phyloP scores from a whole-genome alignment of 2,113 vertebrate genomes.

The Caracal caracal region DNA sequence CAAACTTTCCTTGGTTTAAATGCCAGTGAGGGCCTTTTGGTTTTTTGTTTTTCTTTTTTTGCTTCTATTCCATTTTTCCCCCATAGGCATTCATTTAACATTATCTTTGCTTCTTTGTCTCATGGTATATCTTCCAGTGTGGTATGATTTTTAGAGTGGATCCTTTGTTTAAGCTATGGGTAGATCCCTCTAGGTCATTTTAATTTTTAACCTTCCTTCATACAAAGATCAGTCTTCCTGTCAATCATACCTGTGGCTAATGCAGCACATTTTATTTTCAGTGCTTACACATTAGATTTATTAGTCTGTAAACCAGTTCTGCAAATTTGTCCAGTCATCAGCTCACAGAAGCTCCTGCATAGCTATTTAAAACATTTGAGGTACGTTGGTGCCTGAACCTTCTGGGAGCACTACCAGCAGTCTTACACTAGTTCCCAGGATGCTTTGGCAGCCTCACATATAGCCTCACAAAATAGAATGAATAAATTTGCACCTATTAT shows the following conservation, averaged over 20 bases:
- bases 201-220: neutral
- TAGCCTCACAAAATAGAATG: constrained; percentile 50
- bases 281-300: neutral
- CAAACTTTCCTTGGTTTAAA: neutral
- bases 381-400: neutral
- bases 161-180: neutral
- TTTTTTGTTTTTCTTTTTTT: neutral
- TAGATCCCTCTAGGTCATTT: neutral
- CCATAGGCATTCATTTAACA: neutral
- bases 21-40: neutral
- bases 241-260: neutral
- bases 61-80: neutral
- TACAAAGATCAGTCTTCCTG: neutral
- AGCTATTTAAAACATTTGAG: neutral
- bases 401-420: constrained; percentile 10
- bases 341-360: neutral
- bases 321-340: neutral
- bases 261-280: neutral
- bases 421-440: neutral
- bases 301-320: neutral
- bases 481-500: constrained; percentile 60
- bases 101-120: neutral
- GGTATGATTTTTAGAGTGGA: neutral
- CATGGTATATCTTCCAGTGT: neutral
- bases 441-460: constrained; percentile 22